These are phyloP conservation scores for Euphonia xanthogaster DNA, from an alignment of 2,797 vertebrate species.

Conservation along the genomic window DNA sequence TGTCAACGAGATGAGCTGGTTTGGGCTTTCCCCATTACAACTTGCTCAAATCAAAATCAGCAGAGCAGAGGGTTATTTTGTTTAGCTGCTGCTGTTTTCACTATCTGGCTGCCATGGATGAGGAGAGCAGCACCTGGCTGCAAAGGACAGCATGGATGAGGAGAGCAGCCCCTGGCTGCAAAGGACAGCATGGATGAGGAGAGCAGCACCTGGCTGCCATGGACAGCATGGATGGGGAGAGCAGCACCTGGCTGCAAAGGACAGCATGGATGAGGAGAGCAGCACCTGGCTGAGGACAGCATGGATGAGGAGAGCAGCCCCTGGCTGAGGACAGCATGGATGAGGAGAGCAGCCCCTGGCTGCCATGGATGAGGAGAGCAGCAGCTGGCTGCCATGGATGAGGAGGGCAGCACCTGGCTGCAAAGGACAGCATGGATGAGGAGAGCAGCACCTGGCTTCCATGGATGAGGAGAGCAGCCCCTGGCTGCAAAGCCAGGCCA, in stretches of 20 bases:
- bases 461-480: background rate
- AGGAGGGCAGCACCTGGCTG: background rate
- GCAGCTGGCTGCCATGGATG: background rate
- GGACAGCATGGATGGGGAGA: background rate
- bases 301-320: background rate
- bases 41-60: background rate
- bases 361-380: background rate
- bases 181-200: fast-evolving
- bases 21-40: constrained; percentile 3
- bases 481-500: background rate
- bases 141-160: fast-evolving
- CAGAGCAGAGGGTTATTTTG: background rate
- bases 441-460: background rate
- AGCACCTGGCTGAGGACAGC: no score
- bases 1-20: background rate
- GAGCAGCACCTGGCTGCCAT: background rate
- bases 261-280: background rate
- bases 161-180: background rate
- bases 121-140: background rate
- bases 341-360: background rate
- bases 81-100: background rate
- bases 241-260: background rate
- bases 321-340: no score
- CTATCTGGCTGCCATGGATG: background rate
- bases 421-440: fast-evolving